Conservation (phyloP, 92 coral and sea anemone genomes). For the Zoanthus sociatus region DNA sequence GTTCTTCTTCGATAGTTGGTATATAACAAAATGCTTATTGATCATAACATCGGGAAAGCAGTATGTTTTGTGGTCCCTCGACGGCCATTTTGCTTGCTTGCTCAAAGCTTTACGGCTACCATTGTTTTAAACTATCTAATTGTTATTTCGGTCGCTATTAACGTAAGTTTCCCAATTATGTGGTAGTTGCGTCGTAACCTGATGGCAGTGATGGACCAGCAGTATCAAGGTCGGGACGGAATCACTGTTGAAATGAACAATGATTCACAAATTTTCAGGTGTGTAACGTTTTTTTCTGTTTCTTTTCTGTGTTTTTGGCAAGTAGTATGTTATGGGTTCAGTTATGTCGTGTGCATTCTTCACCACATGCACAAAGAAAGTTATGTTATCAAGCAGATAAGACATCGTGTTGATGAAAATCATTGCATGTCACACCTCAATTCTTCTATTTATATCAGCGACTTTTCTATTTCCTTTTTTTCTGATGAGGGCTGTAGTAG, state of each 20-base stretch:
- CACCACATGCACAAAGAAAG: too few relatives aligned
- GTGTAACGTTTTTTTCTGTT: background rate
- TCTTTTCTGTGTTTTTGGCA: too few relatives aligned
- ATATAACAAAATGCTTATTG: too few relatives aligned
- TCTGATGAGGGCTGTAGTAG: too few relatives aligned
- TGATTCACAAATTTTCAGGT: conserved; percentile 33
- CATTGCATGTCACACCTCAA: too few relatives aligned
- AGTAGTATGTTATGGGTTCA: background rate
- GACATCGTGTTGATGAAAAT: too few relatives aligned
- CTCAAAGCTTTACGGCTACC: background rate
- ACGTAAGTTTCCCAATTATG: conserved; percentile 17
- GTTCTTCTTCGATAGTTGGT: too few relatives aligned
- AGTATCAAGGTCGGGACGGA: conserved; percentile 89
- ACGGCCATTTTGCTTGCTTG: background rate
- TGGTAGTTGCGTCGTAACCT: conserved; percentile 86
- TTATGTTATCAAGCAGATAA: too few relatives aligned
- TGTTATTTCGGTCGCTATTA: background rate
- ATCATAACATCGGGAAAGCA: too few relatives aligned
- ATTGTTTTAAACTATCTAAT: background rate
- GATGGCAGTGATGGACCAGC: conserved; percentile 81
- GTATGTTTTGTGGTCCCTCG: too few relatives aligned
- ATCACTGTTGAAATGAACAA: conserved; percentile 74
- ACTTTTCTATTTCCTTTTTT: too few relatives aligned
- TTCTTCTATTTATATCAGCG: too few relatives aligned
- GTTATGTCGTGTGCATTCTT: background rate